phyloP scores from a whole-genome alignment of 2,888 invertebrate genomes.

The Caenorhabditis plicata region DNA sequence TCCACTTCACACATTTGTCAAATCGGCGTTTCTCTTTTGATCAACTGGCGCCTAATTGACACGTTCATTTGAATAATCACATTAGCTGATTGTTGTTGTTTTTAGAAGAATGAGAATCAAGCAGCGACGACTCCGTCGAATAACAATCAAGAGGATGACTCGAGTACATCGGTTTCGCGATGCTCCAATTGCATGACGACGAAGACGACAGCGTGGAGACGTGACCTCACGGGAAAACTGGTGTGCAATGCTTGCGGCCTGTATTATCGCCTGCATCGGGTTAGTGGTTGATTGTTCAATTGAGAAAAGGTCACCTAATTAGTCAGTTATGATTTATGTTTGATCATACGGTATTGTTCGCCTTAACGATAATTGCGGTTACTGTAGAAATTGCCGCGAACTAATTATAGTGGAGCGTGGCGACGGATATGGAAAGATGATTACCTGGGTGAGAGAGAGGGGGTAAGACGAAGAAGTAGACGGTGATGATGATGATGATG shows the following conservation, averaged over 20 bases:
- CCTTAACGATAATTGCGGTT: too few relatives aligned
- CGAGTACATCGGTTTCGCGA: constrained; percentile 42
- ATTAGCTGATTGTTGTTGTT: too few relatives aligned
- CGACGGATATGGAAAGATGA: neutral
- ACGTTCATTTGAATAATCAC: too few relatives aligned
- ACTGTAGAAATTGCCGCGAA: too few relatives aligned
- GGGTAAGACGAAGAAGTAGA: neutral
- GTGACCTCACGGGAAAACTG: constrained; percentile 57
- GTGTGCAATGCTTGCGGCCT: constrained; percentile 66
- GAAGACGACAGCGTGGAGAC: constrained; percentile 65
- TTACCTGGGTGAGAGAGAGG: neutral
- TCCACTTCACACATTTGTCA: neutral
- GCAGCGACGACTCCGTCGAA: too few relatives aligned
- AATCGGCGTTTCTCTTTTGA: neutral
- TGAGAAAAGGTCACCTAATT: too few relatives aligned
- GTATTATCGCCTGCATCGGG: constrained; percentile 63
- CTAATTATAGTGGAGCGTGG: neutral
- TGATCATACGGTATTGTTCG: too few relatives aligned
- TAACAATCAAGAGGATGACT: constrained; percentile 37
- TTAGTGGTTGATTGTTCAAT: constrained; percentile 16
- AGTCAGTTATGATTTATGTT: too few relatives aligned
- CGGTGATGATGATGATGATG: too few relatives aligned
- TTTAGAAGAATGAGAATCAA: too few relatives aligned
- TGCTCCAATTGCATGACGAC: constrained; percentile 63
- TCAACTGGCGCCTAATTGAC: too few relatives aligned